These are phyloP conservation scores for Aldabrachelys gigantea DNA, from an alignment of 2,113 vertebrate genomes.

Conservation along the genomic window DNA sequence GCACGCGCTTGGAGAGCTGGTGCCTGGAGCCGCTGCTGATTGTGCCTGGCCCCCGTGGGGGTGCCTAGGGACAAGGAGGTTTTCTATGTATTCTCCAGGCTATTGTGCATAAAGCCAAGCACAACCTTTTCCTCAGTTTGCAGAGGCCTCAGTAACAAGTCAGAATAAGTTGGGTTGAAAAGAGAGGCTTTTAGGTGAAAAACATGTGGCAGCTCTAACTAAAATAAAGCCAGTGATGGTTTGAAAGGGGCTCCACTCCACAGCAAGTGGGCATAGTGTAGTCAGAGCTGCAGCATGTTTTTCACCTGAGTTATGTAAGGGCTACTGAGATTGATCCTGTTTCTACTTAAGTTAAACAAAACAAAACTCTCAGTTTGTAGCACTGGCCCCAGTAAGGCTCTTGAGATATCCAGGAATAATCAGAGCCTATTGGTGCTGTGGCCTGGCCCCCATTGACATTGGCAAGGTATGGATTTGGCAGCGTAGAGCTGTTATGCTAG, in stretches of 20 bases:
- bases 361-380: neutral
- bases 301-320: neutral
- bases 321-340: neutral
- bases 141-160: neutral
- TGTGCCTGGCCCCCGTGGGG: neutral
- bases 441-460: neutral
- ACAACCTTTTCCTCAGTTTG: neutral
- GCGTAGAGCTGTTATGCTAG: neutral
- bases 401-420: neutral
- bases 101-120: neutral
- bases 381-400: no score
- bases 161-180: neutral
- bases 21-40: no score
- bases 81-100: neutral
- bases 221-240: constrained; percentile 3
- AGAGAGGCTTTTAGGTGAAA: neutral
- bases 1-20: no score
- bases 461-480: no score
- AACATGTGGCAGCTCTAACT: constrained; percentile 3
- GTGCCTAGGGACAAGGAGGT: neutral
- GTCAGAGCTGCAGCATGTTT: neutral
- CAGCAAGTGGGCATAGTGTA: neutral
- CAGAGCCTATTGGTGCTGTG: neutral
- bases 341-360: neutral
- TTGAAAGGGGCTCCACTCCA: neutral